Base-by-base conservation (phyloP, 2,797 vertebrate species). In the Eidolon dupreanum region DNA sequence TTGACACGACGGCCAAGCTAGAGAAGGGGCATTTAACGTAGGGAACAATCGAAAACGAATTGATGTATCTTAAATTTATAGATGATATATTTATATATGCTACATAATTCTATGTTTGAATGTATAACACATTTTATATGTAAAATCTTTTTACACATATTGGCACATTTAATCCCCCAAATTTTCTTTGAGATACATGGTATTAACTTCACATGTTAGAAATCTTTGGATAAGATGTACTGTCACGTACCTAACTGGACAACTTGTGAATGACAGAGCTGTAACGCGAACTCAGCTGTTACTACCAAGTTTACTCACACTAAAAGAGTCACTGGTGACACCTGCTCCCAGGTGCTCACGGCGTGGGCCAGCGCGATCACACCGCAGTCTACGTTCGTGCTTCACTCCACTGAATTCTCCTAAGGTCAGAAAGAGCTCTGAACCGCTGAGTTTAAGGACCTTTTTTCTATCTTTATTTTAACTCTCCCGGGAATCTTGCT, bases 311-410 rank as follows among this genome's bases (percentile, higher is more conserved):
- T 73, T 46, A 43, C 4, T 46, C 46, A 36, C 66, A n/a, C 33
- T 6, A 13, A 38, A 51, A 83, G 61, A 79, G 43, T 12, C 11
- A 22, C 28, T 22, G 3, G 16, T 43, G 26, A 24, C 3, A 1
- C 65, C 7, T 53, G 19, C 59, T 53, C 16, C 38, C 10, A 8
- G 1, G 6, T 77, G 26, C 6, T 57, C n/a, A 33, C 36, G 41
- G 46, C 75, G 11, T 0, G 5, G 38, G 24, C 22, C n/a, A 3
- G 6, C 31, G 1, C 0, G 1, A 24, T 24, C 49, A 26, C 19
- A 6, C 17, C 20, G 22, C 5, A 16, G 4, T 41, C 49, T 53
- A 55, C 8, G 3, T 31, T 38, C 65, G 24, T 38, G 11, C n/a
- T 46, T 83, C 26, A 36, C 3, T 33, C 49, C 31, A 19, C 10